Percentiles rank a stretch among this genome's conserved stretches.
These are phyloP conservation scores for Archilochus colubris DNA, from an alignment of 2,113 vertebrate species.

Conservation along the genomic window DNA sequence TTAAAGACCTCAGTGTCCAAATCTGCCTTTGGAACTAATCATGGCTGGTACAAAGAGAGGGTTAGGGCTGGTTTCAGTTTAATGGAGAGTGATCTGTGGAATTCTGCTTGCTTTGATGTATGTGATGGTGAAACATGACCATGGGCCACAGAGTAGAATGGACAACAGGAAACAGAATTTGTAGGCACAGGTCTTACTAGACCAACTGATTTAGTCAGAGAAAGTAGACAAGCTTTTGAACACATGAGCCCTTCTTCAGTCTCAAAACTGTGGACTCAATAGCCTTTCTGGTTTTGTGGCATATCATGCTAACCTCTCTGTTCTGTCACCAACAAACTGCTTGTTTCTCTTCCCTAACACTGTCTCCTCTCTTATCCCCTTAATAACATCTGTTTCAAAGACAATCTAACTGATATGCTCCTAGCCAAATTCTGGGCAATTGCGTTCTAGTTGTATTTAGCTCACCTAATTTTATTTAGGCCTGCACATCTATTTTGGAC, in stretches of 20 bases:
- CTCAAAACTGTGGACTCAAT: background rate
- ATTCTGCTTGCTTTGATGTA: background rate
- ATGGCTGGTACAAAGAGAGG: background rate
- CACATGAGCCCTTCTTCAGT: background rate
- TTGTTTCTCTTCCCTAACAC: background rate
- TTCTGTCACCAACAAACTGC: background rate
- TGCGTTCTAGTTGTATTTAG: background rate
- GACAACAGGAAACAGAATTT: background rate
- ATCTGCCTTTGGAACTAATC: background rate
- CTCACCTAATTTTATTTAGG: background rate
- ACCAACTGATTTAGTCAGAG: background rate
- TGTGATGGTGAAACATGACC: background rate
- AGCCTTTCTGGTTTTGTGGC: background rate
- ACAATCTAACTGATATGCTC: background rate
- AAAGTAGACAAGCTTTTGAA: background rate
- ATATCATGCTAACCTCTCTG: background rate
- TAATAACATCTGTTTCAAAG: background rate
- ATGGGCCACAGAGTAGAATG: background rate
- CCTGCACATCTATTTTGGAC: background rate
- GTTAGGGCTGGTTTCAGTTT: background rate
- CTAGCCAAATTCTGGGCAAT: background rate
- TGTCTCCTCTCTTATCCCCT: background rate
- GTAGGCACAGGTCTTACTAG: background rate
- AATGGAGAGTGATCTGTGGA: background rate
- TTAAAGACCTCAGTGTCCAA: background rate